Conservation (phyloP, 1,140 invertebrate species). For the Tetramorium simillimum region DNA sequence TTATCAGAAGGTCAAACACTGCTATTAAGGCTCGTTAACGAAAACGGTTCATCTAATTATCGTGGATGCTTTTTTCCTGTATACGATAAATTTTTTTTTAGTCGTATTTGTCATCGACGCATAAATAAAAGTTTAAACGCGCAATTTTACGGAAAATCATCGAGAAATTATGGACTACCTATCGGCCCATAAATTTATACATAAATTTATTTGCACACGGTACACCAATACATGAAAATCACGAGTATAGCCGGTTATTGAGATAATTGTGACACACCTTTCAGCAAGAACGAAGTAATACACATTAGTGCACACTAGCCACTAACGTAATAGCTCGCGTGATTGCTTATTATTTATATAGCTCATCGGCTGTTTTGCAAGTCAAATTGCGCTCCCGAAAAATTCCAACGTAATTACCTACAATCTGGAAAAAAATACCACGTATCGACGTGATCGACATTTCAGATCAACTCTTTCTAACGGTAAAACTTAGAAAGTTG, state of each 20-base stretch:
- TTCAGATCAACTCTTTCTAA: neutral
- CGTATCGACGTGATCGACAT: neutral
- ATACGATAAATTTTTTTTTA: neutral
- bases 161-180: conserved; percentile 23
- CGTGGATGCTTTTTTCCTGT: neutral
- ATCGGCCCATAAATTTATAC: neutral
- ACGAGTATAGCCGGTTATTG: conserved; percentile 53
- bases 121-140: conserved; percentile 16
- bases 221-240: conserved; percentile 45
- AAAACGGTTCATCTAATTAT: conserved; percentile 48
- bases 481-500: neutral
- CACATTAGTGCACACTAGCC: neutral
- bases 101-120: neutral
- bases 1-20: neutral
- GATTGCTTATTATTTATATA: conserved; percentile 60
- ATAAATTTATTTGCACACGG: conserved; percentile 23
- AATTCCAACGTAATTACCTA: neutral
- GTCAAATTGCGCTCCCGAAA: conserved; percentile 21
- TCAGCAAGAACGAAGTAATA: conserved; percentile 47
- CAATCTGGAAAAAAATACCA: neutral
- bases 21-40: conserved; percentile 21
- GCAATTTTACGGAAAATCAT: conserved; percentile 15
- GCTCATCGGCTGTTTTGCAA: conserved; percentile 13
- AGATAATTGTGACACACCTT: conserved; percentile 65
- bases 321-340: conserved; percentile 5